Evolutionary conservation across 2,888 invertebrate species (phyloP).

Genomic region (Platycheirus rosarum): DNA sequence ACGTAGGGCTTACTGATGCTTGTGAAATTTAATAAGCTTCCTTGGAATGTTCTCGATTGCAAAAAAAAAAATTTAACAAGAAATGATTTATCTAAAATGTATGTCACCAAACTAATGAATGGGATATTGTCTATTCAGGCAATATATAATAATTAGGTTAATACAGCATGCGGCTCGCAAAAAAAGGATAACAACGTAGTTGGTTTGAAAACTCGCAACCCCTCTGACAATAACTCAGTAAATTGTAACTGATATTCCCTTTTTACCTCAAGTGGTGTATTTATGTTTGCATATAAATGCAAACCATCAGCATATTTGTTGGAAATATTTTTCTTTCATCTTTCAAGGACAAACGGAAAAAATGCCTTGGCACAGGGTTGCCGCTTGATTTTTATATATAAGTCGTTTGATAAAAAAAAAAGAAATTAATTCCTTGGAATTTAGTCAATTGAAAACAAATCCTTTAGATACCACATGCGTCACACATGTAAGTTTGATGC

Average conservation of each 20-base stretch:
- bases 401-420: too few relatives aligned
- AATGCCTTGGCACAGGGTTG: background rate
- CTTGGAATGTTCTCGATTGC: constrained; percentile 7
- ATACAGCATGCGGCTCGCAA: constrained; percentile 33
- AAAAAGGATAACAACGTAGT: background rate
- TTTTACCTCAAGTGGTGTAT: constrained; percentile 30
- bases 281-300: constrained; percentile 49
- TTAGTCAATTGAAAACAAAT: too few relatives aligned
- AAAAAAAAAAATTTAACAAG: background rate
- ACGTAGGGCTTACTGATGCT: constrained; percentile 26
- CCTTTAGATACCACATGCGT: too few relatives aligned
- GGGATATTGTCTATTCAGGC: constrained; percentile 31
- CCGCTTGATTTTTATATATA: background rate
- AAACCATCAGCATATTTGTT: constrained; percentile 61
- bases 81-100: constrained; percentile 12
- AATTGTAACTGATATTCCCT: constrained; percentile 24
- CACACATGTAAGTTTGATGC: too few relatives aligned
- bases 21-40: constrained; percentile 51
- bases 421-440: too few relatives aligned
- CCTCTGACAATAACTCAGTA: constrained; percentile 44
- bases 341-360: background rate
- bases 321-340: constrained; percentile 48
- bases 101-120: constrained; percentile 53
- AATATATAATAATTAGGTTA: constrained; percentile 68
- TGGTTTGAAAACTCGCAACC: constrained; percentile 19